Evolutionary conservation across 2,113 vertebrate genomes (phyloP), one percentile per base, ranked within the genome.

Genomic region (Engraulis encrasicolus): DNA sequence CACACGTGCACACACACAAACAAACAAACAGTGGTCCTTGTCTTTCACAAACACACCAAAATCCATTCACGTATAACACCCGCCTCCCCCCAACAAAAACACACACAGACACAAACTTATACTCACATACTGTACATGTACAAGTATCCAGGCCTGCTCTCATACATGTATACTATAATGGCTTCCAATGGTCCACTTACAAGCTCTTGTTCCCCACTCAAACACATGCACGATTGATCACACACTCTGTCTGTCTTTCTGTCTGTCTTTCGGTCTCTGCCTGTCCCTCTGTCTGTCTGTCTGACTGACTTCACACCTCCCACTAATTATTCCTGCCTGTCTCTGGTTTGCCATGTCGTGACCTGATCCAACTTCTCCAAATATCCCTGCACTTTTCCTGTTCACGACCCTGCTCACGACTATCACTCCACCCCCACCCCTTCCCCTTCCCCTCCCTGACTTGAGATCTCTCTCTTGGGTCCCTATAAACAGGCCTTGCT

Each of bases 261-360:
- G 27, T 66, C 58, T 66, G 23, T 66, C 58, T 66, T 74, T 86
- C 54, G 78, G 86, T 86, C 90, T 86, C n/a, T n/a, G 9, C 49
- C 36, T 61, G 80, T 58, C 58, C 27, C 6, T 31, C 58, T 66
- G 27, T 66, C 58, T 66, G 23, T 66, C 58, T 66, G 78, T 86
- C 54, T 79, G 86, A 86, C 90, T 86, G 88, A 84, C 45, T 49
- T 38, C 49, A 80, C 45, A 79, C 83, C 84, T 86, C 88, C 84
- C 89, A 38, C 78, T 38, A 50, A 19, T 48, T 49, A 4, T 36
- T 81, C 84, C 84, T 37, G 84, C 78, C 66, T 80, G 89, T 90
- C 83, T 84, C 87, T 91, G 6, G 58, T 66, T 31, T 31, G 23
- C 58, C 58, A 31, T 7, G 9, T 89, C 84, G n/a, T n/a, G n/a